These are phyloP conservation scores for Pyxicephalus adspersus DNA, from an alignment of 2,113 vertebrate genomes.

Conservation along the genomic window DNA sequence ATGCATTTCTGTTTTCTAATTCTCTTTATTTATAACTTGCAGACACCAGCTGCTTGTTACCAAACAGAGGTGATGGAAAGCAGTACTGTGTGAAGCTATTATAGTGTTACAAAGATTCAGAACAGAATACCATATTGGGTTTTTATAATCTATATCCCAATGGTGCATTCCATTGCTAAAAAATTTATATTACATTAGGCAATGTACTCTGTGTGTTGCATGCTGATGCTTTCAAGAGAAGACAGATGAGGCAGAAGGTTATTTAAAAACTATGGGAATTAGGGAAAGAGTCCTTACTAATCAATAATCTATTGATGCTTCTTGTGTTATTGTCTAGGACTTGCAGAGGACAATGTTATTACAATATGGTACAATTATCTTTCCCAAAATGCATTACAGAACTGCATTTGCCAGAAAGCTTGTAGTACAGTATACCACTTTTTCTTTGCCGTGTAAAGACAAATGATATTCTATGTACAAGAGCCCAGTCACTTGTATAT, in stretches of 20 bases:
- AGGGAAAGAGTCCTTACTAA: background rate
- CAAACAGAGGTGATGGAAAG: too few relatives aligned
- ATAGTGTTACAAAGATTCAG: too few relatives aligned
- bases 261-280: background rate
- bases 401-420: too few relatives aligned
- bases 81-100: too few relatives aligned
- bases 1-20: too few relatives aligned
- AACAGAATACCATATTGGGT: background rate
- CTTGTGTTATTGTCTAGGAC: background rate
- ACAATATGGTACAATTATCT: background rate
- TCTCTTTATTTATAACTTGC: too few relatives aligned
- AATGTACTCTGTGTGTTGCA: background rate
- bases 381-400: conserved; percentile 1
- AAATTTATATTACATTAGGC: background rate
- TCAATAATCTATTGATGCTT: background rate
- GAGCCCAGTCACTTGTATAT: conserved; percentile 13
- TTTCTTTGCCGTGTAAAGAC: conserved; percentile 2
- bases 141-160: background rate
- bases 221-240: background rate
- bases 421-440: background rate
- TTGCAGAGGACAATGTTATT: background rate
- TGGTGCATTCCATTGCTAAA: background rate
- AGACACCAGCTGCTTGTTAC: too few relatives aligned
- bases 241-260: background rate
- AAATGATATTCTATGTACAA: background rate